These are phyloP conservation scores for Antechinus stuartii DNA, from an alignment of 2,113 vertebrate genomes.

Conservation along the genomic window DNA sequence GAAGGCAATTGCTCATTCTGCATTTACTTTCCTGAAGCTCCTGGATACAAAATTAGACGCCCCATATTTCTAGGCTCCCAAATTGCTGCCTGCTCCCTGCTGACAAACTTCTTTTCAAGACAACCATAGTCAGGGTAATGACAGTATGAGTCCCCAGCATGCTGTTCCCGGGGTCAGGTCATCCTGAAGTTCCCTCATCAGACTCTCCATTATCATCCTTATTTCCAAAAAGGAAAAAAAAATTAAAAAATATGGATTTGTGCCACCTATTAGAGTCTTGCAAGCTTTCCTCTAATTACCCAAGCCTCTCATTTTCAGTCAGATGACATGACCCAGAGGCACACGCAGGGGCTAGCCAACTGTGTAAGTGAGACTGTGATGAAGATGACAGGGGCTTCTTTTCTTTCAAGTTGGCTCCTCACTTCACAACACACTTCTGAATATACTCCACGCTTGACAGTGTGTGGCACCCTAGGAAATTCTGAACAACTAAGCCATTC, in stretches of 20 bases:
- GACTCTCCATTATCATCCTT: constrained; percentile 41
- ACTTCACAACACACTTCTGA: constrained; percentile 62
- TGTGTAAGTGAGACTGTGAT: constrained; percentile 63
- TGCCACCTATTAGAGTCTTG: constrained; percentile 61
- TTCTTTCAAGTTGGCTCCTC: constrained; percentile 68
- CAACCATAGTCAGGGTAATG: constrained; percentile 16
- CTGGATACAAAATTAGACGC: constrained; percentile 70
- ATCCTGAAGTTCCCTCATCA: constrained; percentile 54
- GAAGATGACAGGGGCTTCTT: constrained; percentile 63
- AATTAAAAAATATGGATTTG: constrained; percentile 40
- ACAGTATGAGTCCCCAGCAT: constrained; percentile 44
- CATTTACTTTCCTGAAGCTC: constrained; percentile 53
- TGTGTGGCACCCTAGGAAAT: constrained; percentile 70
- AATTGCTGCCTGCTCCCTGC: neutral
- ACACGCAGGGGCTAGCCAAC: constrained; percentile 74
- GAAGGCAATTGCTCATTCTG: constrained; percentile 22
- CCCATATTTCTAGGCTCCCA: constrained; percentile 10
- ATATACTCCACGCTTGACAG: constrained; percentile 40
- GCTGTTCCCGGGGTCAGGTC: constrained; percentile 59
- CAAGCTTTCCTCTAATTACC: constrained; percentile 74
- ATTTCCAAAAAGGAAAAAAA: constrained; percentile 62
- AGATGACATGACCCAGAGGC: constrained; percentile 75
- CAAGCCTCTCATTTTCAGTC: constrained; percentile 76
- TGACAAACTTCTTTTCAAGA: constrained; percentile 68
- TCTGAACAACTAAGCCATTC: constrained; percentile 54